Evolutionary conservation across 2,888 invertebrate genomes (phyloP), one percentile per base, ranked within the genome.

Genomic region (Hemaris fuciformis): DNA sequence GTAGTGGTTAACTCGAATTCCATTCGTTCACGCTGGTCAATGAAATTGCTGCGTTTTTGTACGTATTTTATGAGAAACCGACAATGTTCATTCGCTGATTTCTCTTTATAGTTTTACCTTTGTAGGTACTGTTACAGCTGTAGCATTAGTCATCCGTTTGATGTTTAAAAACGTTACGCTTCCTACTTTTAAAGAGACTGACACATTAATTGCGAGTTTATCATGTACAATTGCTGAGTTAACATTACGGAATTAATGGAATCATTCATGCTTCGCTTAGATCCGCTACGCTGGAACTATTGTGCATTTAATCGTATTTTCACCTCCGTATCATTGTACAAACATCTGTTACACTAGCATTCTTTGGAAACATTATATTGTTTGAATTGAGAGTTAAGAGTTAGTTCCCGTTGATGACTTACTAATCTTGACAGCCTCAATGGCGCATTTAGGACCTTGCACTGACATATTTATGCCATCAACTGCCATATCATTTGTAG

Each of bases 1-100:
- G 43, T 56, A 34, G 34, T 45, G 41, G 59, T 59, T 53, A 25
- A 53, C 53, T 59, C 42, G 8, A 31, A 62, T 62, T 59, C 59
- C 62, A 43, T 59, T 38, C 22, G n/a, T 57, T 46, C 25, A 57
- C 15, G 43, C 38, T 43, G 38, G 45, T 62, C 59, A 45, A 38
- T 62, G 59, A 56, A 62, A 59, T 56, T 38, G 45, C 13, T 53
- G 31, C 38, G 41, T 42, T 42, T 41, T 41, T 56, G n/a, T 53
- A 31, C 18, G 34, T 46, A 20, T 45, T 43, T 46, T 34, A 59
- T 45, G 43, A 31, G 22, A 46, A 45, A 53, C 53, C 48, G 27
- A 48, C 27, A 48, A 31, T 18, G 53, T 48, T 43, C 27, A 15
- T 53, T 18, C 10, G 53, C 18, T 8, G 18, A 53, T 53, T 31